Conservation (phyloP, 2,888 invertebrate genomes). For the Colletes collaris region DNA sequence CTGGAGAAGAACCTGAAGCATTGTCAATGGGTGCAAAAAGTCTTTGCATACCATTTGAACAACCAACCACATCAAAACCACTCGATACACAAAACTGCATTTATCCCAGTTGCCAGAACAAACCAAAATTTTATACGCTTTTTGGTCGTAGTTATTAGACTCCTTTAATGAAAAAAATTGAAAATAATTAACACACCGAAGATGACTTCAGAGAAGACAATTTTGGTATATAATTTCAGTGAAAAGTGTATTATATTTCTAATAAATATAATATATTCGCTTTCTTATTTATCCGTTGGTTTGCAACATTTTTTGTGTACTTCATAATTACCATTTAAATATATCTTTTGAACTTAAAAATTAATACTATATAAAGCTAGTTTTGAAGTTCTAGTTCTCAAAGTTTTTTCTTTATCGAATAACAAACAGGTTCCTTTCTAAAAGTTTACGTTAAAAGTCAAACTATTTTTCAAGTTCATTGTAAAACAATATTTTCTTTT, state of each 20-base stretch:
- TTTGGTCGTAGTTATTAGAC: conserved; percentile 97
- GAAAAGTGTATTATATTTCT: background rate
- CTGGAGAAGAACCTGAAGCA: conserved; percentile 89
- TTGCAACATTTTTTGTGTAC: too few species aligned
- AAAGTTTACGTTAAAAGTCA: too few species aligned
- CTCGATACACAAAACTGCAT: conserved; percentile 90
- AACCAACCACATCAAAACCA: conserved; percentile 83
- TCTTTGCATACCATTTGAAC: conserved; percentile 98
- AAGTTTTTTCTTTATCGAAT: background rate
- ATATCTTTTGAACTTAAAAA: too few species aligned
- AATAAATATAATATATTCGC: too few species aligned
- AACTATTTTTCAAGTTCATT: too few species aligned
- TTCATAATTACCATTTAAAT: too few species aligned
- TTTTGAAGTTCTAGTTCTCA: background rate
- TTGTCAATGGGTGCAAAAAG: conserved; percentile 99
- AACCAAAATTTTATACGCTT: conserved; percentile 93
- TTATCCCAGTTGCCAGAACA: conserved; percentile 91
- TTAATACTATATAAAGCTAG: background rate
- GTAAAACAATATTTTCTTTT: too few species aligned
- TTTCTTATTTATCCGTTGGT: too few species aligned
- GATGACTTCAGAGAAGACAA: background rate
- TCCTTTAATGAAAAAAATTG: conserved; percentile 2
- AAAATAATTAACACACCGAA: conserved; percentile 2
- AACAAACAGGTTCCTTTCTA: too few species aligned
- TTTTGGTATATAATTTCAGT: background rate